Percentiles rank a stretch among this genome's conserved stretches.
These are phyloP conservation scores for Nyctalus aviator DNA, from an alignment of 2,797 vertebrate species.

Conservation along the genomic window DNA sequence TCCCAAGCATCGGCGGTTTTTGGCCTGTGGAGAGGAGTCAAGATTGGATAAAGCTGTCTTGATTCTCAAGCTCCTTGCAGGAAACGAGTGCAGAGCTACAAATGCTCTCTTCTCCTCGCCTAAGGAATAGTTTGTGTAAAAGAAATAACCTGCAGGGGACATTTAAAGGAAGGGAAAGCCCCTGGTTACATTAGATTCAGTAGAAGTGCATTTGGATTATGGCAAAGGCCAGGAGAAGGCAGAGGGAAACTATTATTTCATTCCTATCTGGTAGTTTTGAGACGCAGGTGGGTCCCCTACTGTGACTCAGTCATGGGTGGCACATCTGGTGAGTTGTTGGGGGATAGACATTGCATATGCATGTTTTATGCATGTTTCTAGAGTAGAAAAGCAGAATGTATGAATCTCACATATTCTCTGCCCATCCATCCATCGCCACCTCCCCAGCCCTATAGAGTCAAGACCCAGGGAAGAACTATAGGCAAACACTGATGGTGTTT, in stretches of 20 bases:
- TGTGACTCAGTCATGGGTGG: neutral
- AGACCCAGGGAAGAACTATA: neutral
- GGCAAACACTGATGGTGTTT: neutral
- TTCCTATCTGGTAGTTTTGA: neutral
- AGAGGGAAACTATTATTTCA: neutral
- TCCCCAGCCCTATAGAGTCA: neutral
- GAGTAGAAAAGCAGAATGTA: neutral
- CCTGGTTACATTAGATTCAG: neutral
- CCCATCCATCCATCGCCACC: no score
- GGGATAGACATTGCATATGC: neutral
- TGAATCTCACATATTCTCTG: neutral
- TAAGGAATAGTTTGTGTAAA: neutral
- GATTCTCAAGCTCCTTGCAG: neutral
- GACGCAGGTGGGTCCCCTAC: neutral
- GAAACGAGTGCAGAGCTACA: neutral
- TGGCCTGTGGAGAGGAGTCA: neutral
- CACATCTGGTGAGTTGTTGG: neutral
- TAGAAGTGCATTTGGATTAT: neutral
- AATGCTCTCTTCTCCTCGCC: neutral
- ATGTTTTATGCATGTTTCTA: neutral
- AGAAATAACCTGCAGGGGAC: neutral
- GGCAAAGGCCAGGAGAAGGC: neutral
- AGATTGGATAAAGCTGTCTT: neutral
- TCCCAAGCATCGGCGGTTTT: neutral
- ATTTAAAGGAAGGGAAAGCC: neutral